Percentiles rank a stretch among this genome's conserved stretches.
These are phyloP conservation scores for Ctenomys sociabilis DNA, from an alignment of 2,113 vertebrate species.

Conservation along the genomic window DNA sequence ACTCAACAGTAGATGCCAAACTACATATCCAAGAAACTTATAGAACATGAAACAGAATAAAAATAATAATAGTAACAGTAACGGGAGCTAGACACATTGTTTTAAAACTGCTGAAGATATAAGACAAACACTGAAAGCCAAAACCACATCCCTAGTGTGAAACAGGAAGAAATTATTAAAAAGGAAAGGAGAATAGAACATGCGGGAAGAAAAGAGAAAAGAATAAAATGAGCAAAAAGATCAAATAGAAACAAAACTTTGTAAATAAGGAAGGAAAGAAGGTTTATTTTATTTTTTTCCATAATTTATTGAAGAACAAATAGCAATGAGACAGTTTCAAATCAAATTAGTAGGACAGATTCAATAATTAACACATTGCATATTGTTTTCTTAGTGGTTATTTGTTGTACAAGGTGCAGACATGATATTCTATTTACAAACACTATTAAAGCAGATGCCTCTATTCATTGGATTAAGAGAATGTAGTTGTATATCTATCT, in stretches of 20 bases:
- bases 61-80: background rate
- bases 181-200: background rate
- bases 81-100: background rate
- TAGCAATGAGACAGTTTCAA: no score
- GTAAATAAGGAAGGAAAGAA: background rate
- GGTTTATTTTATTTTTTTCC: no score
- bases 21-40: background rate
- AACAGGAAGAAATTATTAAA: background rate
- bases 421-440: no score
- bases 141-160: background rate
- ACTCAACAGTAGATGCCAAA: background rate
- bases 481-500: no score
- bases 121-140: conserved; percentile 31
- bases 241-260: background rate
- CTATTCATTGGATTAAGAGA: no score
- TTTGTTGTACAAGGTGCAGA: no score
- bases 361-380: no score
- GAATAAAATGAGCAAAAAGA: background rate
- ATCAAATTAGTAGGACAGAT: no score
- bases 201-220: background rate
- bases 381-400: no score
- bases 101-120: background rate
- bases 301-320: no score
- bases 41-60: background rate
- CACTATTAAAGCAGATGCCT: no score